Percentiles rank a stretch among this genome's conserved stretches.
Conservation (phyloP, 2,888 invertebrate species). For the Vannuccia rotundouncinata region DNA sequence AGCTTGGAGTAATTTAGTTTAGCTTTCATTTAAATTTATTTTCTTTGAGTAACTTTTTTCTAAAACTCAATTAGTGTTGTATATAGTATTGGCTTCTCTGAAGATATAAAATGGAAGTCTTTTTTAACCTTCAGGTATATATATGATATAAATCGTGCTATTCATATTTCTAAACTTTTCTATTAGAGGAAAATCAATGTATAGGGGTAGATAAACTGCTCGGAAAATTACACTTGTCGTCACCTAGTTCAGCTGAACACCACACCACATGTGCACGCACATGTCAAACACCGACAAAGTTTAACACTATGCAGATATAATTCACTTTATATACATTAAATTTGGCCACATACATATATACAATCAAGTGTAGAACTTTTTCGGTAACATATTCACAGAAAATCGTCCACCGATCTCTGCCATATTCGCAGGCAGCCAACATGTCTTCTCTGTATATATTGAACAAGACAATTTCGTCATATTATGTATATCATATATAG, state of each 20-base stretch:
- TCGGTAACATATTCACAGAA: neutral
- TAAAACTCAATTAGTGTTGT: no score
- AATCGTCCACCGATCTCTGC: neutral
- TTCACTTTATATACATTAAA: no score
- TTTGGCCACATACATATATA: no score
- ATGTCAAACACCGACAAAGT: slow-evolving; percentile 17
- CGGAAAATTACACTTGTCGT: neutral
- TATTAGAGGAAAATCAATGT: neutral
- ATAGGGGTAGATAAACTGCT: neutral
- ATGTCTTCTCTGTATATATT: neutral
- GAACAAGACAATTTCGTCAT: neutral
- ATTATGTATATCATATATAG: neutral
- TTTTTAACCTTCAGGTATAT: no score
- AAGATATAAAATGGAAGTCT: no score
- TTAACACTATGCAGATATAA: neutral
- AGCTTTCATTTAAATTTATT: neutral
- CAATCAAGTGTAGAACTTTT: neutral
- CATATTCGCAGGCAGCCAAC: neutral
- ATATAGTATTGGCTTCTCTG: no score
- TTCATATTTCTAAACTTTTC: slow-evolving; percentile 1
- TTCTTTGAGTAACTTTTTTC: no score
- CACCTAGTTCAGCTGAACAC: neutral
- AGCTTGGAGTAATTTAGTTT: neutral
- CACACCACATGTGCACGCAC: slow-evolving; percentile 1
- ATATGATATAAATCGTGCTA: no score